These are phyloP conservation scores for Eupithecia subumbrata DNA, from an alignment of 2,888 invertebrate genomes.

Conservation along the genomic window DNA sequence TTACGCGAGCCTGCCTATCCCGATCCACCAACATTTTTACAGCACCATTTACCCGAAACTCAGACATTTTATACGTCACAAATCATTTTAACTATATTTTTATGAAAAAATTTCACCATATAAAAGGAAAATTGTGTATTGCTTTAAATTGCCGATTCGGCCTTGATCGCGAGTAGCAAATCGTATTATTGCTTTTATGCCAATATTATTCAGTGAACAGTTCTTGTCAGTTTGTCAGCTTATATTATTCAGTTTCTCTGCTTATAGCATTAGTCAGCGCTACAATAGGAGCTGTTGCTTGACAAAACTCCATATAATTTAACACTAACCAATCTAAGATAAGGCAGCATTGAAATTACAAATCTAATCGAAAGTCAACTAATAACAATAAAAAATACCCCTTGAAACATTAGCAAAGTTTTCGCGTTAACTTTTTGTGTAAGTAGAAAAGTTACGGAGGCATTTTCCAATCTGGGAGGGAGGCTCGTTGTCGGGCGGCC, in stretches of 20 bases:
- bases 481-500: slow-evolving; percentile 50
- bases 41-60: slow-evolving; percentile 68
- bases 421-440: slow-evolving; percentile 75
- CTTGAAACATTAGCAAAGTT: slow-evolving; percentile 68
- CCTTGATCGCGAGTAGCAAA: slow-evolving; percentile 35
- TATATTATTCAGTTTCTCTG: not conserved
- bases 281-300: not conserved
- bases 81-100: slow-evolving; percentile 70
- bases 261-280: not conserved
- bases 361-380: slow-evolving; percentile 46
- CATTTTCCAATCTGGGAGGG: slow-evolving; percentile 74
- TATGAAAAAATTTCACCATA: slow-evolving; percentile 60
- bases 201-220: not conserved
- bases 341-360: slow-evolving; percentile 23
- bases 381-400: slow-evolving; percentile 65
- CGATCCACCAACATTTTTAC: slow-evolving; percentile 73
- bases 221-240: not conserved
- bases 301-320: not conserved
- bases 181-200: slow-evolving; percentile 1
- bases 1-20: slow-evolving; percentile 75
- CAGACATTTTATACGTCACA: slow-evolving; percentile 71
- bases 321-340: not conserved
- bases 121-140: slow-evolving; percentile 33
- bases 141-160: slow-evolving; percentile 35
- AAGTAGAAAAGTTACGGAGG: slow-evolving; percentile 75